These are phyloP conservation scores for Argyrosomus japonicus DNA, from an alignment of 2,113 vertebrate genomes.

Conservation along the genomic window DNA sequence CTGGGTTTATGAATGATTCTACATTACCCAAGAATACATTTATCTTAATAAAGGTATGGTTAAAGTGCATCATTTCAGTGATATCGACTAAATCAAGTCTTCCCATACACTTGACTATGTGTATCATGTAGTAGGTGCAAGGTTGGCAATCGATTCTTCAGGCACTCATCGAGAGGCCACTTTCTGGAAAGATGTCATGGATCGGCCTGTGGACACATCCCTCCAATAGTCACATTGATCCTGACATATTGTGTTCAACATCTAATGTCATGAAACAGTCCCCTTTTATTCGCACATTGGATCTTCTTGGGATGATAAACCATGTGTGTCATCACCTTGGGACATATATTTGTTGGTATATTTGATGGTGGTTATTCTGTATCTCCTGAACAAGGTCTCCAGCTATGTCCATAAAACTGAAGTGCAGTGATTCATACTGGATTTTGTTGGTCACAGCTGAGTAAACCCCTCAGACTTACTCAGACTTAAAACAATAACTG, in stretches of 20 bases:
- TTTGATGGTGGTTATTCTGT: background rate
- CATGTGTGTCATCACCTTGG: background rate
- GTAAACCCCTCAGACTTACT: background rate
- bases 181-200: background rate
- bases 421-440: background rate
- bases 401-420: background rate
- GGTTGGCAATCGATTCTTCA: background rate
- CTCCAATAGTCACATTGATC: background rate
- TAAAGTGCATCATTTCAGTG: background rate
- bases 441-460: conserved; percentile 4
- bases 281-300: background rate
- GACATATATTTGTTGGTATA: background rate
- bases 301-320: conserved; percentile 9
- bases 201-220: background rate
- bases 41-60: background rate
- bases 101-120: background rate
- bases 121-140: background rate
- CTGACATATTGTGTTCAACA: background rate
- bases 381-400: background rate
- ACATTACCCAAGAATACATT: background rate
- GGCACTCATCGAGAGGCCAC: background rate
- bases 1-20: background rate
- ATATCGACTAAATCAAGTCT: too few species aligned
- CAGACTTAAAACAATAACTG: conserved; percentile 10
- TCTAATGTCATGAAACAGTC: background rate